Percentiles rank a stretch among this genome's conserved stretches.
Conservation (phyloP, 2,797 vertebrate species). For the Todus mexicanus region DNA sequence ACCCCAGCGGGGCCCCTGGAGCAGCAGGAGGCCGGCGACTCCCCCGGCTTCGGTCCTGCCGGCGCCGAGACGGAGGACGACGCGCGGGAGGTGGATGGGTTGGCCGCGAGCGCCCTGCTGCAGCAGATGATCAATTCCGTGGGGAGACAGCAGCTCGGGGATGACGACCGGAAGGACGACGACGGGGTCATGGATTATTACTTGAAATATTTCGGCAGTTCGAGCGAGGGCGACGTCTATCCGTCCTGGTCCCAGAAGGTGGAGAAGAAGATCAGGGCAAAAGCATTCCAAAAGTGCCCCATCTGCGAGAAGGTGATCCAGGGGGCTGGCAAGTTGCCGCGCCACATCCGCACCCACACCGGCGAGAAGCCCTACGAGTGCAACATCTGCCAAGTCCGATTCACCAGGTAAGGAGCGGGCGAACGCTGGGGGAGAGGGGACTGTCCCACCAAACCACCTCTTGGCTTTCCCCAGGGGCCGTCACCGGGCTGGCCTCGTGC, state of each 20-base stretch:
- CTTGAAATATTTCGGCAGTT: slow-evolving; percentile 97
- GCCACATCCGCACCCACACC: slow-evolving; percentile 98
- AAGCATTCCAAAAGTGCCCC: slow-evolving; percentile 99
- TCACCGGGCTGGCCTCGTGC: not conserved
- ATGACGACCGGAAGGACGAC: slow-evolving; percentile 81
- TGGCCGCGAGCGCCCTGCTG: slow-evolving; percentile 90
- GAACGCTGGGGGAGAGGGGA: not conserved
- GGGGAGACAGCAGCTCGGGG: slow-evolving; percentile 83
- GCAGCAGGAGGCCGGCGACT: slow-evolving; percentile 66
- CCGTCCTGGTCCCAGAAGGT: slow-evolving; percentile 81
- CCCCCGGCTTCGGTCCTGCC: slow-evolving; percentile 61
- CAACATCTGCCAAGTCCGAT: slow-evolving; percentile 97
- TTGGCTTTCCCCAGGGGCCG: not conserved
- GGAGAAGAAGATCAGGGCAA: slow-evolving; percentile 98
- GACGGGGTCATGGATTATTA: slow-evolving; percentile 97
- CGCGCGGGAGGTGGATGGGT: slow-evolving; percentile 71
- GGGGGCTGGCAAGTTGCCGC: slow-evolving; percentile 97
- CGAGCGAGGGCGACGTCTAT: slow-evolving; percentile 83
- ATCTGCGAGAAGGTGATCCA: slow-evolving; percentile 99
- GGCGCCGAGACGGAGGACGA: slow-evolving; percentile 68
- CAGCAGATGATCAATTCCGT: slow-evolving; percentile 96
- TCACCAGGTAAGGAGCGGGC: slow-evolving; percentile 87
- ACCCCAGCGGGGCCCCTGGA: slow-evolving; percentile 67
- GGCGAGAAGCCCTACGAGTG: slow-evolving; percentile 99
- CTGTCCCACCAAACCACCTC: not conserved